phyloP scores from a whole-genome alignment of 2,797 vertebrate genomes.

The Bovichtus variegatus region DNA sequence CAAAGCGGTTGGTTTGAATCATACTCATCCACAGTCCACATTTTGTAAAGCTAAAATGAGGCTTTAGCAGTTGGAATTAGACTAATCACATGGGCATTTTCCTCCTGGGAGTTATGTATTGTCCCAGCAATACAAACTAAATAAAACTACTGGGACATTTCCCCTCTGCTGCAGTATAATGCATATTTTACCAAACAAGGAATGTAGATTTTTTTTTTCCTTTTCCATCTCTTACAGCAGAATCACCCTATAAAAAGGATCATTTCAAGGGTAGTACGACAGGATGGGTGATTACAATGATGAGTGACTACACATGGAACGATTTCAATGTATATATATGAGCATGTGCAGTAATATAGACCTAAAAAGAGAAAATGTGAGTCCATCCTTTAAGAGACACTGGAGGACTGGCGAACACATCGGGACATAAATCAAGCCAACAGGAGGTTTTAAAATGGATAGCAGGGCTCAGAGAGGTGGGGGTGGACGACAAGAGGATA shows the following conservation, averaged over 20 bases:
- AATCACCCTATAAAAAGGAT: conserved; percentile 1
- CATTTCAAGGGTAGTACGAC: conserved; percentile 11
- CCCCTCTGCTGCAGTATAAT: conserved; percentile 6
- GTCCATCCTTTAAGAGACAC: neutral
- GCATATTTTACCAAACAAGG: conserved; percentile 29
- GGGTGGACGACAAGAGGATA: conserved; percentile 20
- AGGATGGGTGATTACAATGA: conserved; percentile 5
- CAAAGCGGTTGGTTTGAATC: neutral
- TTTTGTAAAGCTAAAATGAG: neutral
- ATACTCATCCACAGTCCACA: neutral
- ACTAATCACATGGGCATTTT: neutral
- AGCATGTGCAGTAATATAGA: conserved; percentile 9
- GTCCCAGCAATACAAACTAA: neutral
- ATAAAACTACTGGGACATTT: neutral
- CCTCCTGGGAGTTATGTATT: neutral
- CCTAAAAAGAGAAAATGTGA: neutral
- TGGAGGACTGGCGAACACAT: conserved; percentile 26
- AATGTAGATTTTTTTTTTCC: neutral
- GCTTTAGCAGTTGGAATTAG: neutral
- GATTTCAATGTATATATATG: neutral
- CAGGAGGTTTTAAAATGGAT: conserved; percentile 27
- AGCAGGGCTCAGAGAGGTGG: conserved; percentile 14
- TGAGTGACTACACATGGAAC: neutral
- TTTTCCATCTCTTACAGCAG: neutral
- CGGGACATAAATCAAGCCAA: conserved; percentile 53